Evolutionary conservation across 2,888 invertebrate species (phyloP).

Genomic region (Acrocyrtus sp.): DNA sequence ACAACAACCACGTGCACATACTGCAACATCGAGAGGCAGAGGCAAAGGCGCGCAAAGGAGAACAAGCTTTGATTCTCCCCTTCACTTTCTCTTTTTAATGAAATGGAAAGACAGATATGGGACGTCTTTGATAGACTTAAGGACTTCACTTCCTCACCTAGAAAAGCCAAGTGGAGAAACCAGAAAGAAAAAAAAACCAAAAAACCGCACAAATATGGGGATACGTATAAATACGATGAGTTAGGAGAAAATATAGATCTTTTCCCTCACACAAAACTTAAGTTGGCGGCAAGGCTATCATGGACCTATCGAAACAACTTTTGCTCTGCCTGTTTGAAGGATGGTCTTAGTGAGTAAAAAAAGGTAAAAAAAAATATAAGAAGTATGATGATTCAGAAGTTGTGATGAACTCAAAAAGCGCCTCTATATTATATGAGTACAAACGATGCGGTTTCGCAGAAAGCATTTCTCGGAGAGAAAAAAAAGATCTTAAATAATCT

Average conservation of each 20-base stretch:
- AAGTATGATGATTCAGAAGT: conserved; percentile 42
- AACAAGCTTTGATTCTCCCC: too few relatives aligned
- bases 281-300: conserved; percentile 4
- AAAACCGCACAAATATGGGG: conserved; percentile 17
- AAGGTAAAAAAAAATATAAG: too few relatives aligned
- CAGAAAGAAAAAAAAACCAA: conserved; percentile 12
- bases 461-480: conserved; percentile 23
- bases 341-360: conserved; percentile 5
- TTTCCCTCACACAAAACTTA: too few relatives aligned
- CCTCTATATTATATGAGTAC: conserved; percentile 35
- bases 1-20: too few relatives aligned
- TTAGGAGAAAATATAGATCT: too few relatives aligned
- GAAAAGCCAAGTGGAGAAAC: conserved; percentile 6
- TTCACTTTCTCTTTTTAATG: conserved; percentile 40
- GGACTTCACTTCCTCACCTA: conserved; percentile 40
- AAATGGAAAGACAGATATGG: conserved; percentile 48
- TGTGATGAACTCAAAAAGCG: conserved; percentile 26
- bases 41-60: too few relatives aligned
- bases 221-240: conserved; percentile 24
- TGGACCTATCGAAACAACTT: conserved; percentile 29
- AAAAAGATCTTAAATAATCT: conserved; percentile 30
- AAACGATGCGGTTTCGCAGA: conserved; percentile 27
- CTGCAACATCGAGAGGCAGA: too few relatives aligned
- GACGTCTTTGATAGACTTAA: conserved; percentile 48
- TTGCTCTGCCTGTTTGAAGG: conserved; percentile 10